Base-by-base conservation (phyloP, 1,140 invertebrate genomes). In the Hestina assimilis region DNA sequence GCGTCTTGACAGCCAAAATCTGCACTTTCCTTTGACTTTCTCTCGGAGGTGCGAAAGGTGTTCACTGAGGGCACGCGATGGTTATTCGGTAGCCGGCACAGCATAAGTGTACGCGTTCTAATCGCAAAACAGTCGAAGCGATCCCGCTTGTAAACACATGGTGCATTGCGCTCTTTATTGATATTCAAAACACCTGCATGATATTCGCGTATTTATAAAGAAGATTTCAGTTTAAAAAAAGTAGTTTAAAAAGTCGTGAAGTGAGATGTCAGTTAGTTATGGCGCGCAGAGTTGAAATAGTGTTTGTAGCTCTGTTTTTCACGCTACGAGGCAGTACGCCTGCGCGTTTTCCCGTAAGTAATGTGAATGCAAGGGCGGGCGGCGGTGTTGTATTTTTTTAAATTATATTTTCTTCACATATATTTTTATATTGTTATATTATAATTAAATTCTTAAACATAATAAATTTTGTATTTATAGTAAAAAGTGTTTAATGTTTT, bases 1-100 rank as follows among this genome's bases (percentile, higher is more conserved):
- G 66, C 66, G 69, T 66, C 73, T 82, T 83, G 78, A 76, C 80
- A 84, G 84, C 80, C 85, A 85, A 88, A 88, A 83, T 83, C 77
- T 85, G 77, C 83, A 80, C 85, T 88, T 88, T 88, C 85, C 82
- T 88, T 75, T 72, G 67, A 86, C 85, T 88, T 88, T 88, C 85
- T 86, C 85, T 88, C 76, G 62, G 83, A 87, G 81, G 83, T 86
- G 83, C 83, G 81, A 88, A 83, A 85, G 85, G 83, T 87, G 76
- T 79, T 69, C 70, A 76, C 66, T 43, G 75, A 77, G 80, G 81
- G 80, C 80, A 80, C 72, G 69, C 79, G 71, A 72, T 78, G 74
- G 72, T 87, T 82, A 79, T 86, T 86, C 84, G 74, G 85, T 88
- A 86, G 85, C 80, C 66, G 76, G 63, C 79, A 68, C 69, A 75